Percentiles rank a stretch among this genome's conserved stretches.
Conservation (phyloP, 2,888 invertebrate genomes). For the Serripes groenlandicus region DNA sequence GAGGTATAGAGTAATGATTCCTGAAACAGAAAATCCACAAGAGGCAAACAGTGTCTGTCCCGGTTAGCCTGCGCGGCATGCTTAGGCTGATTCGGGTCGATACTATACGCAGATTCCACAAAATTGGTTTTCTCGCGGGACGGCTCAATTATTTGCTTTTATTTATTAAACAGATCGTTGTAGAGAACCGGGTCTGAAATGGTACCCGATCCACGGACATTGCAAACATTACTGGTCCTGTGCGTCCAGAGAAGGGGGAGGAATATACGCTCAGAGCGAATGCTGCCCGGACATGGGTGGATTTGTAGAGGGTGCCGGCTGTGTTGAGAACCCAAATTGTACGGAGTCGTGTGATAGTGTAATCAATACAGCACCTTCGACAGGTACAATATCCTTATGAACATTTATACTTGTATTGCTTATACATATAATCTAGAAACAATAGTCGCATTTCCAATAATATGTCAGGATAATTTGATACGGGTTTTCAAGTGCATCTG, state of each 20-base stretch:
- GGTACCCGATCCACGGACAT: slow-evolving; percentile 61
- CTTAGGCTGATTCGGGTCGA: no score
- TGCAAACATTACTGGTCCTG: slow-evolving; percentile 67
- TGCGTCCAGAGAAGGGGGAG: slow-evolving; percentile 54
- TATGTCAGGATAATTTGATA: neutral
- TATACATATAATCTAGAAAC: neutral
- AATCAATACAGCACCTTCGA: neutral
- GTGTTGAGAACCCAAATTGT: slow-evolving; percentile 58
- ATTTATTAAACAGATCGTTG: slow-evolving; percentile 50
- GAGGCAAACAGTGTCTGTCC: no score
- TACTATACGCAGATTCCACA: no score
- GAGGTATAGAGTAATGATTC: no score
- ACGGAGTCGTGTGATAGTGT: slow-evolving; percentile 52
- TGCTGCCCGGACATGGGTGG: slow-evolving; percentile 67
- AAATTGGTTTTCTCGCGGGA: no score
- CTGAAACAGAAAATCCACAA: no score
- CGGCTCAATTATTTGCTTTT: no score
- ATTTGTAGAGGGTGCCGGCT: slow-evolving; percentile 55
- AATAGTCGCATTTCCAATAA: neutral
- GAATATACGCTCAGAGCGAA: slow-evolving; percentile 53
- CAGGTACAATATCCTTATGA: slow-evolving; percentile 19
- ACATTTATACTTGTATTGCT: no score
- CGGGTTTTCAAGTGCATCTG: no score
- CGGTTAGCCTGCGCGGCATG: no score
- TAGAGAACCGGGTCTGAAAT: slow-evolving; percentile 50